Evolutionary conservation across 1,140 invertebrate genomes (phyloP), one percentile per base, ranked within the genome.

Genomic region (Drosophila elegans): DNA sequence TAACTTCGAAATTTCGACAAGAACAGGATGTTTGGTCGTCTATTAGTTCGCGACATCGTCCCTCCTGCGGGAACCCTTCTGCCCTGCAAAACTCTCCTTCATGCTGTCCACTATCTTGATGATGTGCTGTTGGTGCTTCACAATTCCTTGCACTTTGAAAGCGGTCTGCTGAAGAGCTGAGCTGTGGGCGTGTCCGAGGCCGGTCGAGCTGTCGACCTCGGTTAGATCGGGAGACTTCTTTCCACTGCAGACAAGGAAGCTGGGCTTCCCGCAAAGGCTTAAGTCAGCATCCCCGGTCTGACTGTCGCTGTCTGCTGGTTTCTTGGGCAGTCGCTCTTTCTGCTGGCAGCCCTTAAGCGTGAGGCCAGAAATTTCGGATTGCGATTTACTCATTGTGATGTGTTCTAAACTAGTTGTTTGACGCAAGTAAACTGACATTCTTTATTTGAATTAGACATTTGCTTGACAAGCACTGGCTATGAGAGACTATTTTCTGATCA

Each of bases 261-360:
- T 63, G 9, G 60, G 60, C 25, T 54, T 63, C 2, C 49, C 51
- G 16, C 48, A 16, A 51, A 51, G 48, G n/a, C n/a, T 34, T 16
- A 13, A 7, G 0, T 13, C 29, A 16, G 29, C 27, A 0, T 4
- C 39, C 13, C 21, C 13, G 2, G 2, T 2, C 11, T 5, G 29
- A 3, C 4, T 51, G 25, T 4, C 25, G 11, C 4, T 11, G 0
- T 2, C 25, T 3, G 10, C 16, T 7, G 42, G 1, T 13, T 6
- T 42, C 41, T 9, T 42, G 6, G 41, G 13, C n/a, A 11, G 4
- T 25, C 9, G 16, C 4, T 2, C 16, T 10, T 25, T 25, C 46
- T 32, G 3, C 46, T 10, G 12, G 3, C 46, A 13, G 32, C 12
- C 27, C 1, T 4, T 16, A 3, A 7, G 3, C 48, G 29, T 34